Percentiles rank a stretch among this genome's conserved stretches.
phyloP scores from a whole-genome alignment of 1,140 invertebrate species.

The Caenorhabditis brenneri region DNA sequence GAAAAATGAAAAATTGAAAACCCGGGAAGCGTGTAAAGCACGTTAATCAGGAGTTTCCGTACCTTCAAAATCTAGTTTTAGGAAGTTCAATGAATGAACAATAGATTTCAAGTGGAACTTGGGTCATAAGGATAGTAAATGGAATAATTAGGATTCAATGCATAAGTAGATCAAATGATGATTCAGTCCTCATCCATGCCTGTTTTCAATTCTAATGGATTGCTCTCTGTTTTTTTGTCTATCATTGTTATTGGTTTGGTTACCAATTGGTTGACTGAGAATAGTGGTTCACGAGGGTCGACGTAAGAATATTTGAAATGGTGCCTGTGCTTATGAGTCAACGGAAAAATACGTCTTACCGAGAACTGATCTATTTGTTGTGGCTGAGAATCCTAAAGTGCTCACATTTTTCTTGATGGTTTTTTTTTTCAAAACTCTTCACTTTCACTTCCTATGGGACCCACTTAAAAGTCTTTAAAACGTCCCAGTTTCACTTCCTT shows the following conservation, averaged over 20 bases:
- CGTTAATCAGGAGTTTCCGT: not conserved
- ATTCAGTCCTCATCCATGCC: not conserved
- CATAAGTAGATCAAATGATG: conserved; percentile 31
- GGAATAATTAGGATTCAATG: not conserved
- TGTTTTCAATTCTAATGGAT: conserved; percentile 32
- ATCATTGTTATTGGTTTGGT: conserved; percentile 23
- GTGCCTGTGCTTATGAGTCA: not conserved
- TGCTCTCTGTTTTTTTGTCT: not conserved
- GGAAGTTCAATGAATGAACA: not conserved
- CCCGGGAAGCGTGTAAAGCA: not conserved
- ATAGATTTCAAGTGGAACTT: not conserved
- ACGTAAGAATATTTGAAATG: not conserved
- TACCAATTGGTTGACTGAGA: not conserved
- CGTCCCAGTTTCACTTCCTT: not conserved
- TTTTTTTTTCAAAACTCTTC: not conserved
- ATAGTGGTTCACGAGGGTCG: not conserved
- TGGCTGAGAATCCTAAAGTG: not conserved
- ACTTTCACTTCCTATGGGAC: not conserved
- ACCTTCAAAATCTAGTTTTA: no score
- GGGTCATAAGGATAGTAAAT: not conserved
- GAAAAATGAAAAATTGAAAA: not conserved
- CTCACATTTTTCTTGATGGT: not conserved
- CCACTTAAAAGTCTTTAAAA: conserved; percentile 5
- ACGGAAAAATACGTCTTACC: not conserved
- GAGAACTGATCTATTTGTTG: not conserved